These are phyloP conservation scores for Psylliodes chrysocephalus DNA, from an alignment of 2,888 invertebrate species.

Conservation along the genomic window DNA sequence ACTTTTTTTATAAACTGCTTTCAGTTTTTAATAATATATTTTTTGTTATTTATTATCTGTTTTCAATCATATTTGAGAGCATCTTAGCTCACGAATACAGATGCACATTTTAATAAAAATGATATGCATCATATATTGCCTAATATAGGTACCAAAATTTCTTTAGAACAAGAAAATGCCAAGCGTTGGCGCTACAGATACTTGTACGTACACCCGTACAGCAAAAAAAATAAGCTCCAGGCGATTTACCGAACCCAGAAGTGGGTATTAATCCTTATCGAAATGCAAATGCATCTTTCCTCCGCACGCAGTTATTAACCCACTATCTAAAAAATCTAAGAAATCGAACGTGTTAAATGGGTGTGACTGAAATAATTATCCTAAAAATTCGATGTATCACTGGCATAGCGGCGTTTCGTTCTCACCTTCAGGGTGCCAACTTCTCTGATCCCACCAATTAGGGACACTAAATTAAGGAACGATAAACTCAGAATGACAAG, in stretches of 20 bases:
- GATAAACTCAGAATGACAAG: slow-evolving; percentile 56
- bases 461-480: slow-evolving; percentile 62
- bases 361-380: slow-evolving; percentile 64
- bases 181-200: too few species aligned
- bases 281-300: slow-evolving; percentile 42
- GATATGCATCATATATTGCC: too few species aligned
- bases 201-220: background rate
- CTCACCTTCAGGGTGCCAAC: slow-evolving; percentile 60
- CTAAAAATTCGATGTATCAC: slow-evolving; percentile 63
- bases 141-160: too few species aligned
- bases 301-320: slow-evolving; percentile 53
- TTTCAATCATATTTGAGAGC: too few species aligned
- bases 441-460: slow-evolving; percentile 63
- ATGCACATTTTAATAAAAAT: too few species aligned
- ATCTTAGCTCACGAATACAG: too few species aligned
- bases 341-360: slow-evolving; percentile 61
- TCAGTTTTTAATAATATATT: too few species aligned
- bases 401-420: slow-evolving; percentile 54
- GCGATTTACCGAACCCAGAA: slow-evolving; percentile 20
- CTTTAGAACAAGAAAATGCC: too few species aligned
- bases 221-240: background rate
- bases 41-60: too few species aligned
- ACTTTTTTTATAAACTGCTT: too few species aligned
- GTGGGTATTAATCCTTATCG: slow-evolving; percentile 29
- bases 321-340: slow-evolving; percentile 50